Conservation (phyloP, 2,797 vertebrate genomes). For the Cuculus canorus region DNA sequence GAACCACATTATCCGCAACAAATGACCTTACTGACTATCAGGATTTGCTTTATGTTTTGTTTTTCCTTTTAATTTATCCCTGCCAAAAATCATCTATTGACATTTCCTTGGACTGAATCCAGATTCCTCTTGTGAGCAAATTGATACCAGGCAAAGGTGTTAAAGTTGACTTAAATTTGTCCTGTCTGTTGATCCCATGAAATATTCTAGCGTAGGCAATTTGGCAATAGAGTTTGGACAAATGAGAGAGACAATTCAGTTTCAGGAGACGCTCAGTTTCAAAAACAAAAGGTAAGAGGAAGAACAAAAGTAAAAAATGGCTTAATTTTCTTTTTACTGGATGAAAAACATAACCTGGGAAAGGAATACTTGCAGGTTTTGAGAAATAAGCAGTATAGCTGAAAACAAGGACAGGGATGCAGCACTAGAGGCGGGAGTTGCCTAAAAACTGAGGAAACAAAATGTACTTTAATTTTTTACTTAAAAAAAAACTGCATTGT, state of each 20-base stretch:
- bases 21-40: background rate
- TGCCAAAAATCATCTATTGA: background rate
- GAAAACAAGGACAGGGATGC: too few species aligned
- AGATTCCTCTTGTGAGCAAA: background rate
- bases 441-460: too few species aligned
- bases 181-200: background rate
- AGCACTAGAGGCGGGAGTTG: too few species aligned
- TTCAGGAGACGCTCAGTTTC: background rate
- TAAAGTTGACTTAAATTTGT: background rate
- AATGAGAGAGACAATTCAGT: background rate
- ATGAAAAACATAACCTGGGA: background rate
- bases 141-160: background rate
- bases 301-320: background rate
- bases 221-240: background rate
- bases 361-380: background rate
- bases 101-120: background rate
- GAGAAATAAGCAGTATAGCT: too few species aligned
- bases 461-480: too few species aligned
- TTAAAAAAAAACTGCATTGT: too few species aligned
- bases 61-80: background rate
- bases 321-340: background rate
- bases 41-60: background rate
- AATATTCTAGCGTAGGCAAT: background rate
- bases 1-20: background rate
- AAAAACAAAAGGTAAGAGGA: background rate